A percentile compares a stretch with the other conserved stretches of the same genome.
Evolutionary conservation across 2,797 vertebrate genomes (phyloP).

Genomic region (Pristis pectinata): DNA sequence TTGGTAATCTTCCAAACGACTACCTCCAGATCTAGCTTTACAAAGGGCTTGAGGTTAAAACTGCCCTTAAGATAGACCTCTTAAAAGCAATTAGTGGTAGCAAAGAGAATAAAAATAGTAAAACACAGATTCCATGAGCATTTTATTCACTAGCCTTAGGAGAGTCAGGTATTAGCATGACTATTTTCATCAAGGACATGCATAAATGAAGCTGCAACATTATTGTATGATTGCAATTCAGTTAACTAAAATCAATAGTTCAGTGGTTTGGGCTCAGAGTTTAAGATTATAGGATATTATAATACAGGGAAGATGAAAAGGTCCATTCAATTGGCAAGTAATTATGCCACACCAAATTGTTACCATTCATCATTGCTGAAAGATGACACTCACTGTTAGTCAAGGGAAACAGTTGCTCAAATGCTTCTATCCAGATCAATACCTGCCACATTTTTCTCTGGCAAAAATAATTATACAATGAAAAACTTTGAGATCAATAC

Average conservation of each 20-base stretch:
- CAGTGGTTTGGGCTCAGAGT: slow-evolving; percentile 41
- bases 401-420: slow-evolving; percentile 83
- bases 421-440: slow-evolving; percentile 78
- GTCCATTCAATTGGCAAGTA: slow-evolving; percentile 87
- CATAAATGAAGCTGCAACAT: neutral
- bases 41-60: slow-evolving; percentile 58
- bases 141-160: slow-evolving; percentile 17
- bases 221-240: slow-evolving; percentile 4
- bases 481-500: slow-evolving; percentile 90
- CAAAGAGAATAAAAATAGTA: slow-evolving; percentile 41
- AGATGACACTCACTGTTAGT: slow-evolving; percentile 84
- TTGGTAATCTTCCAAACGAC: slow-evolving; percentile 58
- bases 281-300: slow-evolving; percentile 50
- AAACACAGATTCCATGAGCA: slow-evolving; percentile 31
- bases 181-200: neutral
- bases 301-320: slow-evolving; percentile 51
- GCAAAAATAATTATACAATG: slow-evolving; percentile 91
- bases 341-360: slow-evolving; percentile 75
- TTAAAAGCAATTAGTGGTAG: slow-evolving; percentile 49
- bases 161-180: neutral
- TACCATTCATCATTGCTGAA: slow-evolving; percentile 85
- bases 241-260: slow-evolving; percentile 37
- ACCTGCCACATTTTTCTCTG: slow-evolving; percentile 63
- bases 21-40: slow-evolving; percentile 64
- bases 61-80: slow-evolving; percentile 46